Conservation (phyloP, 2,888 invertebrate genomes). For the Proisotoma minuta region DNA sequence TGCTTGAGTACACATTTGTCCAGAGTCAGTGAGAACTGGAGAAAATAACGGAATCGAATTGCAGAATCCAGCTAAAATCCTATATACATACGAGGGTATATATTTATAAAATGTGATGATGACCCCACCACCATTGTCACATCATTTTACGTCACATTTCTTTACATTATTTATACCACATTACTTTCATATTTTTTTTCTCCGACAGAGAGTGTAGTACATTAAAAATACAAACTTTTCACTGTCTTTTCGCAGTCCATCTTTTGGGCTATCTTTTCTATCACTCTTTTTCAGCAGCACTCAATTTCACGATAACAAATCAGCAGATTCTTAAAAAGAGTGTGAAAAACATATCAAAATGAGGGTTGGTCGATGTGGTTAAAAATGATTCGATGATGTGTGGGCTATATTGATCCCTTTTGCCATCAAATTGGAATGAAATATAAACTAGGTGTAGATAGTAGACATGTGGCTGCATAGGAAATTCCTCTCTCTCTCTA, state of each 20-base stretch:
- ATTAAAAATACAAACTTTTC: conserved; percentile 5
- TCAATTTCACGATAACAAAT: background rate
- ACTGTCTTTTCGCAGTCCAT: conserved; percentile 4
- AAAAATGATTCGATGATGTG: conserved; percentile 15
- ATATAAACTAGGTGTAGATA: too few species aligned
- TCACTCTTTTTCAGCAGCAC: background rate
- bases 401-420: conserved; percentile 6
- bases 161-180: conserved; percentile 23
- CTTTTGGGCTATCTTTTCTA: background rate
- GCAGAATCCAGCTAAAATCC: conserved; percentile 9
- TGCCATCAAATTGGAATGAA: too few species aligned
- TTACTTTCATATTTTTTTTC: conserved; percentile 19
- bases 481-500: too few species aligned
- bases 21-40: conserved; percentile 11
- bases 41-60: conserved; percentile 15
- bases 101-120: conserved; percentile 7
- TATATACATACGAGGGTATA: background rate
- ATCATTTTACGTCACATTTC: conserved; percentile 21
- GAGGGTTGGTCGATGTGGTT: conserved; percentile 10
- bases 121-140: conserved; percentile 23
- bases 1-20: conserved; percentile 8
- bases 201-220: conserved; percentile 3
- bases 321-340: too few species aligned
- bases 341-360: too few species aligned
- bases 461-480: too few species aligned